Percentiles rank a stretch among this genome's conserved stretches.
phyloP scores from a whole-genome alignment of 2,113 vertebrate genomes.

The Clupea harengus region DNA sequence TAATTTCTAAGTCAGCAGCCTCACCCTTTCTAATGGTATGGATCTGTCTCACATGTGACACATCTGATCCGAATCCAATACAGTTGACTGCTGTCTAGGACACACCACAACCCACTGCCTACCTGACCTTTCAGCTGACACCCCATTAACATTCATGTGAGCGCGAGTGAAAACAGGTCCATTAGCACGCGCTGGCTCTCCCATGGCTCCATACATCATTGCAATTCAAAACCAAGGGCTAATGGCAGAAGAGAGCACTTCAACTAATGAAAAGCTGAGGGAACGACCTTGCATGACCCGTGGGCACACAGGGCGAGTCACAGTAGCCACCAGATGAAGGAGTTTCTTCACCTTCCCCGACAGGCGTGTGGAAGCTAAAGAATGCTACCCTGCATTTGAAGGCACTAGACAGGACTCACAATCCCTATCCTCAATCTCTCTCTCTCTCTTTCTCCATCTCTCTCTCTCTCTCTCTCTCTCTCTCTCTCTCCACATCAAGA shows the following conservation, averaged over 20 bases:
- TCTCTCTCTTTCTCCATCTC: neutral
- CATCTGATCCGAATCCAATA: neutral
- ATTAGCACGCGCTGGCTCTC: neutral
- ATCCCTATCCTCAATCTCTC: too few relatives aligned
- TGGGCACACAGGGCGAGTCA: neutral
- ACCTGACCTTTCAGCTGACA: conserved; percentile 41
- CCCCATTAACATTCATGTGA: conserved; percentile 40
- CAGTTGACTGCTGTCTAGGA: neutral
- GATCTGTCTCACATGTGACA: neutral
- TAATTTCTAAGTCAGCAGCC: neutral
- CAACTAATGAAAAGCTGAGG: neutral
- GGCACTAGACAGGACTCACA: too few relatives aligned
- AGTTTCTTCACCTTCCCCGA: neutral
- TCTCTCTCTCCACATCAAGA: neutral
- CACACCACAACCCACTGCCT: neutral
- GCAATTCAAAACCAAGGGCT: neutral
- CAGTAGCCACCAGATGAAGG: neutral
- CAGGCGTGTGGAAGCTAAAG: neutral
- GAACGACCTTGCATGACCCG: neutral
- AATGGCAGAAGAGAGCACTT: neutral
- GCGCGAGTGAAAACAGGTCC: neutral
- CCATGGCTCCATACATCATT: neutral
- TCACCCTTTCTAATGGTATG: neutral
- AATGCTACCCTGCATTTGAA: neutral
- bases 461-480: neutral